These are phyloP conservation scores for Aphodius sticticus DNA, from an alignment of 2,888 invertebrate genomes.

Conservation along the genomic window DNA sequence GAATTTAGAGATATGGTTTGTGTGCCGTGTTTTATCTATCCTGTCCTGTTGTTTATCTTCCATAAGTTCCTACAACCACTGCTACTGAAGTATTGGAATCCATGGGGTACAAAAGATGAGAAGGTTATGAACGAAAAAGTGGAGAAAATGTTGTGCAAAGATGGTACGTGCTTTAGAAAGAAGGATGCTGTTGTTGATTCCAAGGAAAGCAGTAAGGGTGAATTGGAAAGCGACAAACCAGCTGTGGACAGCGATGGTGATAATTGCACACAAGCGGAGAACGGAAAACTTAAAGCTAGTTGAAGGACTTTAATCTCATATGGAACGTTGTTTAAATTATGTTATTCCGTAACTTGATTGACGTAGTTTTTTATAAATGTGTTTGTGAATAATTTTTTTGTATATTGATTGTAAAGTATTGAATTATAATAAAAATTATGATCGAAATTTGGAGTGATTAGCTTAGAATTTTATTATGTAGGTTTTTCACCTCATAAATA, in stretches of 20 bases:
- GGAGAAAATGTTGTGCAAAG: constrained; percentile 35
- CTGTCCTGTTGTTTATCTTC: constrained; percentile 82
- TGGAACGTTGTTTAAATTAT: background rate
- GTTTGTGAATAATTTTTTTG: background rate
- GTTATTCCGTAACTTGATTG: background rate
- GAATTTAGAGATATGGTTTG: constrained; percentile 58
- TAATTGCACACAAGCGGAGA: background rate
- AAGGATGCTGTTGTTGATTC: constrained; percentile 6
- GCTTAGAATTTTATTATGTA: no score
- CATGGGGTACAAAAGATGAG: constrained; percentile 70
- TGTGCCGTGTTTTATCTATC: constrained; percentile 86
- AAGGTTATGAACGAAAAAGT: constrained; percentile 35
- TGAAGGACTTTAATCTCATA: background rate
- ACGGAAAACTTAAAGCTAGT: background rate
- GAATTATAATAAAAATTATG: background rate
- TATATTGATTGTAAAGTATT: background rate
- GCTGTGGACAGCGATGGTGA: background rate
- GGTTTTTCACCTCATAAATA: no score
- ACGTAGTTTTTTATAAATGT: background rate
- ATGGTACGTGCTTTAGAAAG: constrained; percentile 34
- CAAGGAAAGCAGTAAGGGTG: background rate
- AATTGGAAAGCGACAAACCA: background rate
- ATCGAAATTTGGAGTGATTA: no score
- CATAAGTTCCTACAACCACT: constrained; percentile 86
- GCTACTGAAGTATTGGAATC: constrained; percentile 82